phyloP scores from a whole-genome alignment of 1,140 invertebrate genomes.

The Drosophila truncata region DNA sequence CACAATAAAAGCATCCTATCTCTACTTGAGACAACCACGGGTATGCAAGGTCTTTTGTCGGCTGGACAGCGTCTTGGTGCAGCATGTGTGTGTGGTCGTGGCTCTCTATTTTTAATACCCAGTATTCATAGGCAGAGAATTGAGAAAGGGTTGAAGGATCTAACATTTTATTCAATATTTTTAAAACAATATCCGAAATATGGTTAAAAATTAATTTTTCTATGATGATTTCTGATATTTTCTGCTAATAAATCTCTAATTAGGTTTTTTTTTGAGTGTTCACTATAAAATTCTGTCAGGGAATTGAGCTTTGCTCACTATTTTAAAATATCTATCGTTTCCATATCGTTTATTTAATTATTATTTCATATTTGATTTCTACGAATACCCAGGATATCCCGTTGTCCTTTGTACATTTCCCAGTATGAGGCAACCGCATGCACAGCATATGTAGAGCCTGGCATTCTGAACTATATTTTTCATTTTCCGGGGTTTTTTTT shows the following conservation, averaged over 20 bases:
- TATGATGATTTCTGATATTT: no score
- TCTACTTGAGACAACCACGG: constrained; percentile 9
- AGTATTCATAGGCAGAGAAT: not conserved
- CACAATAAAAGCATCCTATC: not conserved
- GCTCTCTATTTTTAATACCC: not conserved
- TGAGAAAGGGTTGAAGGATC: no score
- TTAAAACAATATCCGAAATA: no score
- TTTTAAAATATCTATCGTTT: no score
- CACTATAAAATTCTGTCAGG: not conserved
- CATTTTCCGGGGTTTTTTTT: constrained; percentile 1
- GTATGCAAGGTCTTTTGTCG: constrained; percentile 23
- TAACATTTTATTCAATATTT: no score
- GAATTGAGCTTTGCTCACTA: not conserved
- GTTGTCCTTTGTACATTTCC: not conserved
- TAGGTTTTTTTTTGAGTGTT: not conserved
- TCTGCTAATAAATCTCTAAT: no score
- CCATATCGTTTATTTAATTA: no score
- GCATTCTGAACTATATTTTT: constrained; percentile 23
- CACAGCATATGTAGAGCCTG: constrained; percentile 17
- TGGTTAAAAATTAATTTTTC: no score
- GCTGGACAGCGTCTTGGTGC: constrained; percentile 17
- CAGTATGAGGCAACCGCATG: not conserved
- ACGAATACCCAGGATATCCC: not conserved
- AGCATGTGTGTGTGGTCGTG: not conserved
- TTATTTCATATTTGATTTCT: no score